Conservation (phyloP, 2,888 invertebrate genomes). For the Oscheius myriophilus region DNA sequence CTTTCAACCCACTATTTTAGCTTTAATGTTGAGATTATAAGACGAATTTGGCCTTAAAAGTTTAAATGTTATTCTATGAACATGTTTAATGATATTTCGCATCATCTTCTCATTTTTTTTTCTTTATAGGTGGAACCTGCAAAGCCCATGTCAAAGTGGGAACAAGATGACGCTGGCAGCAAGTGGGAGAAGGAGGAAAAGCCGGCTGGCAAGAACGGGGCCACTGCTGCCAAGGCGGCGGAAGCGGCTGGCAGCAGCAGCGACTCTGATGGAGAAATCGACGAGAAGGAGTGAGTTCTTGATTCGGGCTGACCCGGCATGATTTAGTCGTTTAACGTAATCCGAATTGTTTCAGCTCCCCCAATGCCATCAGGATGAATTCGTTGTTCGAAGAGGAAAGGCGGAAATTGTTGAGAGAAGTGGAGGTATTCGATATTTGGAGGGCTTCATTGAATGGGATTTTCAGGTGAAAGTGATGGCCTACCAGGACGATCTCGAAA, state of each 20-base stretch:
- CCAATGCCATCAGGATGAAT: constrained; percentile 3
- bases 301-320: neutral
- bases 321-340: neutral
- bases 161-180: constrained; percentile 18
- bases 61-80: no score
- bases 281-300: constrained; percentile 25
- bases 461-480: constrained; percentile 60
- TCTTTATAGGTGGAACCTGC: constrained; percentile 14
- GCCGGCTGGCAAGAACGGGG: neutral
- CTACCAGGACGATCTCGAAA: constrained; percentile 66
- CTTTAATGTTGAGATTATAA: no score
- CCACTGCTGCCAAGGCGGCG: neutral
- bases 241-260: constrained; percentile 1
- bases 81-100: no score
- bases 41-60: no score
- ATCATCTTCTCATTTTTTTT: no score
- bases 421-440: constrained; percentile 79
- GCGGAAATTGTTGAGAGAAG: constrained; percentile 79
- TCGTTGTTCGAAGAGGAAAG: constrained; percentile 72
- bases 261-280: constrained; percentile 28
- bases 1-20: constrained; percentile 2
- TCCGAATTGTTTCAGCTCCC: neutral
- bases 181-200: constrained; percentile 13
- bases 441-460: no score
- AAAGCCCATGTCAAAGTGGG: constrained; percentile 34